Evolutionary conservation across 37 sponge, comb jelly and placozoan genomes (phyloP).

Genomic region (Cladorhizidae sp.): DNA sequence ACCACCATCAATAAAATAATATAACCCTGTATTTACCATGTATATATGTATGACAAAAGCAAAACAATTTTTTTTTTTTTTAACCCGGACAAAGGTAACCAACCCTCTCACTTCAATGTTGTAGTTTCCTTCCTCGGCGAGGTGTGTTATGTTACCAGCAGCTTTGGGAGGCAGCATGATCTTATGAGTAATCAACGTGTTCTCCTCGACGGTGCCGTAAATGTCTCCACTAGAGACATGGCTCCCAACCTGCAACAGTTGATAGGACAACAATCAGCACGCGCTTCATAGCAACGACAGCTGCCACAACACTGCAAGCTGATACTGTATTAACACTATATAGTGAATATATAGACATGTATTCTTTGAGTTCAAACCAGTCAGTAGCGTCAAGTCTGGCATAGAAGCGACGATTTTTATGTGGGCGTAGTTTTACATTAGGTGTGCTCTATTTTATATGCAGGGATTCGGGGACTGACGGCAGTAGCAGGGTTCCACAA

Average conservation of each 20-base stretch:
- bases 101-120: slow-evolving; percentile 65
- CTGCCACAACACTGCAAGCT: too few species aligned
- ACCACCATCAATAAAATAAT: not conserved
- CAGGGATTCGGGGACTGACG: too few species aligned
- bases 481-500: too few species aligned
- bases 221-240: slow-evolving; percentile 95
- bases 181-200: slow-evolving; percentile 86
- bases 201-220: slow-evolving; percentile 88
- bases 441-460: too few species aligned
- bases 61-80: not conserved
- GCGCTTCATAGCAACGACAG: too few species aligned
- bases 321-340: too few species aligned
- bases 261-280: too few species aligned
- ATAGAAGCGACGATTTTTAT: too few species aligned
- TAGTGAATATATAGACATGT: too few species aligned
- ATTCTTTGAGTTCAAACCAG: too few species aligned
- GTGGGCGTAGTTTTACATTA: too few species aligned
- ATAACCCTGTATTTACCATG: not conserved
- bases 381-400: too few species aligned
- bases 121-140: slow-evolving; percentile 88
- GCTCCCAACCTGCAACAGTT: slow-evolving; percentile 75
- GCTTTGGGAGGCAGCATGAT: slow-evolving; percentile 92
- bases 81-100: not conserved
- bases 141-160: slow-evolving; percentile 84
- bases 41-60: not conserved